Conservation (phyloP, 92 coral and sea anemone species). For the Epizoanthus rinbou region DNA sequence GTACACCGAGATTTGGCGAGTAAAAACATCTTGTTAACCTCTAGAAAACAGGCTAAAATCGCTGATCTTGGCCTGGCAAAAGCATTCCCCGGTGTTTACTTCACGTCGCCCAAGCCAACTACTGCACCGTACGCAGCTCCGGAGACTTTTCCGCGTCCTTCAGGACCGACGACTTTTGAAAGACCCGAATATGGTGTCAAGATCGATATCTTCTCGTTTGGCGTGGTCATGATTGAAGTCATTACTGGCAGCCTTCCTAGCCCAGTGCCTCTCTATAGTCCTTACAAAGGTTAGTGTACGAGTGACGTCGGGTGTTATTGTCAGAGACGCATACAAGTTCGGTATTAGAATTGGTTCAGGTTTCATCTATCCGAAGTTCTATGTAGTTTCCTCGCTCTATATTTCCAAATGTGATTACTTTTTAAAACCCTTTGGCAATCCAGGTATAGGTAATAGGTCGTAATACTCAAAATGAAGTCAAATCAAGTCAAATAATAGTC, state of each 20-base stretch:
- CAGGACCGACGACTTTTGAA: not conserved
- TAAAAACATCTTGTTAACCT: constrained; percentile 49
- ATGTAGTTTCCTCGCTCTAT: too few relatives aligned
- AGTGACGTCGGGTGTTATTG: too few relatives aligned
- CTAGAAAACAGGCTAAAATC: constrained; percentile 54
- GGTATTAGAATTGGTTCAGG: too few relatives aligned
- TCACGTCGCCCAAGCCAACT: constrained; percentile 50
- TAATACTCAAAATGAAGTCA: too few relatives aligned
- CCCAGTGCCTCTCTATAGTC: constrained; percentile 44
- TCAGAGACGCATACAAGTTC: too few relatives aligned
- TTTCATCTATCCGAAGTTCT: too few relatives aligned
- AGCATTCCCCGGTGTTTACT: constrained; percentile 33
- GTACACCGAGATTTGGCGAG: constrained; percentile 61
- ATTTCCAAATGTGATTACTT: too few relatives aligned
- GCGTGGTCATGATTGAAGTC: constrained; percentile 57
- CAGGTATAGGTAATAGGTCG: too few relatives aligned
- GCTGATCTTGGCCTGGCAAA: constrained; percentile 66
- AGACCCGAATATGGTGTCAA: constrained; percentile 51
- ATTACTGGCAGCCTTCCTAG: constrained; percentile 44
- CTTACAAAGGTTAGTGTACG: constrained; percentile 32
- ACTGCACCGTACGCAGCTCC: constrained; percentile 54
- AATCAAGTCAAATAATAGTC: too few relatives aligned
- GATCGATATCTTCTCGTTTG: constrained; percentile 63
- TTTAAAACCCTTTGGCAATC: too few relatives aligned
- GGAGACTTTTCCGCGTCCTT: constrained; percentile 49